Evolutionary conservation across 2,888 invertebrate genomes (phyloP).

Genomic region (Zeuzera pyrina): DNA sequence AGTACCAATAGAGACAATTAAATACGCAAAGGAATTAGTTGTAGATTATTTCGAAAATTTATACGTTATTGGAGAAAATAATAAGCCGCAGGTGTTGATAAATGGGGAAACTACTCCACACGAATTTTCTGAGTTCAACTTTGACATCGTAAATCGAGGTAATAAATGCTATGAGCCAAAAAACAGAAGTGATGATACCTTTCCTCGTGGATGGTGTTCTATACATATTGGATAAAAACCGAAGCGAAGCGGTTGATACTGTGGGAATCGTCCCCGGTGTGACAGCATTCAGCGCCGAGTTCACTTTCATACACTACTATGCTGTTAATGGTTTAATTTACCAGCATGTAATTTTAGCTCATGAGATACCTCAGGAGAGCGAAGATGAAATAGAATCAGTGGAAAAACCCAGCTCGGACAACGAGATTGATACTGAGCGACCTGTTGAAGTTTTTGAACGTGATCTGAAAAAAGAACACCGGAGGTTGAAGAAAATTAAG

Average conservation of each 20-base stretch:
- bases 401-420: not conserved
- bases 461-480: not conserved
- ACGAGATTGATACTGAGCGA: not conserved
- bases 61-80: not conserved
- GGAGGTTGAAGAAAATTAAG: no score
- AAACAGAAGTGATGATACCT: not conserved
- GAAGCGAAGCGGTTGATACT: not conserved
- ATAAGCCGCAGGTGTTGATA: not conserved
- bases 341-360: not conserved
- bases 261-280: not conserved
- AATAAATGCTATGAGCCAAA: no score
- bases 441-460: not conserved
- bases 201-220: not conserved
- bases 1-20: not conserved
- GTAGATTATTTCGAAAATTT: not conserved
- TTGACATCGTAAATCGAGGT: no score
- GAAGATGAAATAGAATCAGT: not conserved
- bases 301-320: not conserved
- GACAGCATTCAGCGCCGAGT: not conserved
- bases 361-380: not conserved
- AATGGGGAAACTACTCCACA: not conserved
- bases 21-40: not conserved
- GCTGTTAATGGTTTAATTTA: conserved; percentile 1
- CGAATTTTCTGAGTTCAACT: not conserved
- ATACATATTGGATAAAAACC: not conserved